Evolutionary conservation across 2,888 invertebrate species (phyloP), one percentile per base, ranked within the genome.

Genomic region (Dicycla oo): DNA sequence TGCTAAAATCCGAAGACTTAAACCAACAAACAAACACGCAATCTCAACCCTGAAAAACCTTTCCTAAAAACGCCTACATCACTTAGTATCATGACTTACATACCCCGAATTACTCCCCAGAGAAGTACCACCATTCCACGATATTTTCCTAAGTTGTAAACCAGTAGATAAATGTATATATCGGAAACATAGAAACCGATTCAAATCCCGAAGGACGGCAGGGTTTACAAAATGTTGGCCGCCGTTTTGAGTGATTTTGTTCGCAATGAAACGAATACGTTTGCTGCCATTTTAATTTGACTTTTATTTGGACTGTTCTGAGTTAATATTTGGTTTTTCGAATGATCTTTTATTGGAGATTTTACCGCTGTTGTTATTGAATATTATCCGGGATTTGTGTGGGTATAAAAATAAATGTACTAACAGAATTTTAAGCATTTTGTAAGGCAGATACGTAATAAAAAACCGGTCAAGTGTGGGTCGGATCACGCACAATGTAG

Each of bases 121-220:
- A 75, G 86, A 10, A 18, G 38, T 23, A 61, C 69, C 73, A 54
- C 81, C 86, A 78, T 74, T 72, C 77, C 69, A 53, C 69, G 77
- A 73, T 86, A 86, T 82, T 80, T 81, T 77, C 70, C 84, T 84
- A 82, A 86, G 82, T 86, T 84, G 84, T 84, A 84, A 86, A 84
- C 80, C 73, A 77, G 63, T 80, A 77, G 82, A 84, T 84, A 84
- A 84, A 84, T 86, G 74, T 80, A 80, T 81, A 76, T 75, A 84
- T 86, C 63, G 71, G 70, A 77, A n/a, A 86, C 69, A 78, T 73
- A 73, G 76, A 75, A 85, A 78, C 80, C 82, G 76, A 80, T 84
- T 76, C 69, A 79, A 86, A 84, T 71, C 84, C 80, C 84, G 10
- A 20, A 61, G 68, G 82, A 53, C 11, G 38, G 23, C 58, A 47